Conservation (phyloP, 2,797 vertebrate genomes). For the Anableps anableps region DNA sequence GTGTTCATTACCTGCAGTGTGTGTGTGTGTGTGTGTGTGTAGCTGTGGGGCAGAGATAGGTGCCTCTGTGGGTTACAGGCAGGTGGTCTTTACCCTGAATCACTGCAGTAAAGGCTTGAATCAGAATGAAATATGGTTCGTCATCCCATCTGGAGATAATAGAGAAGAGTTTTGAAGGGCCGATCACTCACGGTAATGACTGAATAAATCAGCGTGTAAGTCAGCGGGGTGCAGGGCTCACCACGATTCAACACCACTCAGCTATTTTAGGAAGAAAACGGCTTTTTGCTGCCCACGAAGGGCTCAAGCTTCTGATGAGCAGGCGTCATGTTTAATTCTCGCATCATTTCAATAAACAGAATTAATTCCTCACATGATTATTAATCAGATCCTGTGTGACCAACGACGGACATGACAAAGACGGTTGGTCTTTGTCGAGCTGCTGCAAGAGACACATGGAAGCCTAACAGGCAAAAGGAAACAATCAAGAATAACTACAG, state of each 20-base stretch:
- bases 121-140: conserved; percentile 81
- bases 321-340: conserved; percentile 62
- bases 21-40: conserved; percentile 11
- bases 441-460: conserved; percentile 10
- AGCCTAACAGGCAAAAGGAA: conserved; percentile 32
- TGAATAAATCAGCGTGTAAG: conserved; percentile 85
- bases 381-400: conserved; percentile 58
- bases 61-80: conserved; percentile 70
- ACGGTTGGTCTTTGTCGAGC: conserved; percentile 51
- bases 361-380: conserved; percentile 54
- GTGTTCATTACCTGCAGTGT: neutral
- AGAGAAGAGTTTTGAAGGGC: conserved; percentile 85
- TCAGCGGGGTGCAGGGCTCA: conserved; percentile 74
- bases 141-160: conserved; percentile 83
- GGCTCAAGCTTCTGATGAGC: conserved; percentile 68
- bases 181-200: conserved; percentile 87
- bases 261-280: conserved; percentile 82
- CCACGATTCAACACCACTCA: conserved; percentile 60
- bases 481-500: conserved; percentile 36
- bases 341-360: conserved; percentile 53
- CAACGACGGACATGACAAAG: conserved; percentile 31
- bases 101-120: conserved; percentile 82
- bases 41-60: conserved; percentile 54
- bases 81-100: conserved; percentile 72
- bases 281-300: conserved; percentile 76